These are phyloP conservation scores for Phylloscopus collybita DNA, from an alignment of 2,797 vertebrate genomes.

Conservation along the genomic window DNA sequence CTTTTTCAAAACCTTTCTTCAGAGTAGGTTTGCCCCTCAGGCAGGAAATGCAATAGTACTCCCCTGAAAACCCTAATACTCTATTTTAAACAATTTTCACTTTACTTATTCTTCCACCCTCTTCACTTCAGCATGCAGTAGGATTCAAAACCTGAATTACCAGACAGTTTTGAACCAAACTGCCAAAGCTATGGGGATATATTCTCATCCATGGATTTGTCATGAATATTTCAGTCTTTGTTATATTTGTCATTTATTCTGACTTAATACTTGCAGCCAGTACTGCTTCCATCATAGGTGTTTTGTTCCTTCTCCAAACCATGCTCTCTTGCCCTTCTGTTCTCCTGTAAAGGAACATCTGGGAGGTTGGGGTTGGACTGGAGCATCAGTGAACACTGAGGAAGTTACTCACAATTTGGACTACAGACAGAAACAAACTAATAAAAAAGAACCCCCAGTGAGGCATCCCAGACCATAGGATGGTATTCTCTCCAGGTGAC, in stretches of 20 bases:
- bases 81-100: background rate
- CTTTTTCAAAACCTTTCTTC: conserved; percentile 49
- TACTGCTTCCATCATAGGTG: background rate
- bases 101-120: background rate
- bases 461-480: background rate
- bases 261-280: background rate
- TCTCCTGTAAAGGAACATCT: background rate
- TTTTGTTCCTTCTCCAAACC: background rate
- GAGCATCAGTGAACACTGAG: background rate
- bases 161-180: background rate
- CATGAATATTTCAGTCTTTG: background rate
- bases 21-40: conserved; percentile 40
- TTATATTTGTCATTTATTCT: background rate
- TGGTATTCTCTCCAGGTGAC: background rate
- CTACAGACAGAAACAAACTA: background rate
- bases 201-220: conserved; percentile 4
- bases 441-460: background rate
- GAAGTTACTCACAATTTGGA: background rate
- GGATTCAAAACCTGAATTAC: conserved; percentile 18
- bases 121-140: conserved; percentile 11
- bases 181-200: conserved; percentile 29
- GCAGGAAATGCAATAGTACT: conserved; percentile 1
- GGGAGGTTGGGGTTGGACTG: background rate
- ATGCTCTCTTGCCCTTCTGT: background rate
- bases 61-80: background rate